Percentiles rank a stretch among this genome's conserved stretches.
phyloP scores from a whole-genome alignment of 2,888 invertebrate species.

The Andrena chrysosceles region DNA sequence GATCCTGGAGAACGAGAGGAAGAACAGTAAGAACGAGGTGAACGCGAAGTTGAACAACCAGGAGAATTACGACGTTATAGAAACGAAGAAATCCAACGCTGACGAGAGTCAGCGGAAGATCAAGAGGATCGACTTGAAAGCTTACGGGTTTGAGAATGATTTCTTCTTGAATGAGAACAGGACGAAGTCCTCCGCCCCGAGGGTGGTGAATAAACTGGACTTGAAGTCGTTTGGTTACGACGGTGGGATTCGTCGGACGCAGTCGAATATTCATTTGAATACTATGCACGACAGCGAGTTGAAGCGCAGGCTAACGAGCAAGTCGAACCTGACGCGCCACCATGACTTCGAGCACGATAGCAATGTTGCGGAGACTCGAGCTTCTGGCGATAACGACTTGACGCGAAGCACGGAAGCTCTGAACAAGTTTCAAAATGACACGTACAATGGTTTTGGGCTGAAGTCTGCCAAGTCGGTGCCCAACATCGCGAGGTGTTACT shows the following conservation, averaged over 20 bases:
- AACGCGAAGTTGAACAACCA: slow-evolving; percentile 80
- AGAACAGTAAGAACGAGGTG: slow-evolving; percentile 78
- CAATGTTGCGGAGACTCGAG: slow-evolving; percentile 35
- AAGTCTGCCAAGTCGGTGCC: slow-evolving; percentile 80
- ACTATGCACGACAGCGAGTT: slow-evolving; percentile 57
- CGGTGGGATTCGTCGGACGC: slow-evolving; percentile 76
- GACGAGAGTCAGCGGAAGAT: slow-evolving; percentile 72
- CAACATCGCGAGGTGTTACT: slow-evolving; percentile 74
- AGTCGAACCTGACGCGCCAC: slow-evolving; percentile 72
- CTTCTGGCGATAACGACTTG: slow-evolving; percentile 66
- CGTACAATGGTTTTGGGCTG: slow-evolving; percentile 63
- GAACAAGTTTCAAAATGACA: slow-evolving; percentile 52
- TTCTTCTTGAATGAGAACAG: slow-evolving; percentile 60
- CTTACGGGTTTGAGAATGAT: slow-evolving; percentile 80
- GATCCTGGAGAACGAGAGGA: slow-evolving; percentile 72
- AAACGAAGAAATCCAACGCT: slow-evolving; percentile 59
- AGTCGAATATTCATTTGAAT: slow-evolving; percentile 77
- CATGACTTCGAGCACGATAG: slow-evolving; percentile 30
- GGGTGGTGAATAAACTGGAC: slow-evolving; percentile 79
- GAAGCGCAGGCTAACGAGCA: slow-evolving; percentile 67
- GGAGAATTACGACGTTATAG: slow-evolving; percentile 64
- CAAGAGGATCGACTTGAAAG: slow-evolving; percentile 77
- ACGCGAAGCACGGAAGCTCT: slow-evolving; percentile 71
- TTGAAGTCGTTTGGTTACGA: slow-evolving; percentile 79
- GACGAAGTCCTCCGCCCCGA: slow-evolving; percentile 61